These are phyloP conservation scores for Ceriagrion tenellum DNA, from an alignment of 2,888 invertebrate genomes.

Conservation along the genomic window DNA sequence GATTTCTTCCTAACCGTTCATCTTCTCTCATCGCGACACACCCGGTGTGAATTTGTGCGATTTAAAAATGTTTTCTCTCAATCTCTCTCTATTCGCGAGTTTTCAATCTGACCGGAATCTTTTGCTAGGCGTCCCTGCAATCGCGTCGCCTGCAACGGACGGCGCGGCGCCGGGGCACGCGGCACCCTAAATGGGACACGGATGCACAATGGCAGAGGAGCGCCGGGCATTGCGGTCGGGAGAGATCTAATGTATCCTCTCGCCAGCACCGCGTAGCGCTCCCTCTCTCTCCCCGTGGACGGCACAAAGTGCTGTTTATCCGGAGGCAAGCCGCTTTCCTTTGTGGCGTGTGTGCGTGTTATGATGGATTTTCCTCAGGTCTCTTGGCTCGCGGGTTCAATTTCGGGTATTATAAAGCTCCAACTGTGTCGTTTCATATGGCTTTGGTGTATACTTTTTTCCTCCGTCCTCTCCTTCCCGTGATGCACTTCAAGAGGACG, in stretches of 20 bases:
- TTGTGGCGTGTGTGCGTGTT: neutral
- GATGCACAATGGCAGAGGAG: neutral
- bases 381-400: neutral
- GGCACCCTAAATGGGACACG: neutral
- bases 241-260: neutral
- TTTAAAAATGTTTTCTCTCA: too few relatives aligned
- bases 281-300: neutral
- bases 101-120: neutral
- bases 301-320: conserved; percentile 22
- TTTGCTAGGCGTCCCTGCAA: neutral
- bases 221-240: neutral
- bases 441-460: neutral
- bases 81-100: neutral
- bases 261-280: neutral
- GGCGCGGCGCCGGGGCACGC: neutral
- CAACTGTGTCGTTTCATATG: neutral
- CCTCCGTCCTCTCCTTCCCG: neutral
- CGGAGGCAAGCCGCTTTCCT: neutral
- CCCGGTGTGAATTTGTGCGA: too few relatives aligned
- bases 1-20: too few relatives aligned
- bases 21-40: too few relatives aligned
- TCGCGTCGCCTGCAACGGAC: neutral
- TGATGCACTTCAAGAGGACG: neutral
- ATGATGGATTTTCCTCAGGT: neutral
- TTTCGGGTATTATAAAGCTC: conserved; percentile 25